Conservation (phyloP, 1,140 invertebrate species). For the Drosophila gunungcola region DNA sequence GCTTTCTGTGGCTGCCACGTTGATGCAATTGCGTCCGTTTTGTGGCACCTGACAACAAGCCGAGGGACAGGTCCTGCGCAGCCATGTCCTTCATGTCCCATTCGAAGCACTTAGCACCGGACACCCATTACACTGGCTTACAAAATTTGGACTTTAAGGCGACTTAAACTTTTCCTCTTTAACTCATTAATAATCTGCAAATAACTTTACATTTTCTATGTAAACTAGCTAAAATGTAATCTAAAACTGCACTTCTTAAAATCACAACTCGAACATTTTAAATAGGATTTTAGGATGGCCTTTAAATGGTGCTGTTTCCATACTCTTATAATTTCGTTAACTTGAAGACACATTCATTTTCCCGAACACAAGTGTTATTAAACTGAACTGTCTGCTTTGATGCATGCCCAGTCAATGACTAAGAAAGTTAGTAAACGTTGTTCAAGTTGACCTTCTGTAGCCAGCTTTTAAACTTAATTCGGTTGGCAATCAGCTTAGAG, state of each 20-base stretch:
- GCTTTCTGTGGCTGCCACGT: constrained; percentile 6
- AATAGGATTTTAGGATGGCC: too few relatives aligned
- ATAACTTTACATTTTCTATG: too few relatives aligned
- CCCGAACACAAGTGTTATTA: neutral
- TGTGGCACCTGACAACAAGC: constrained; percentile 21
- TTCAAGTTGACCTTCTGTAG: neutral
- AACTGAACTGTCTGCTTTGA: constrained; percentile 3
- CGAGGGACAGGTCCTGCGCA: neutral
- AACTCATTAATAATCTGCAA: too few relatives aligned
- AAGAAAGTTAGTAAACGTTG: neutral
- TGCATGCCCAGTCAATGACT: constrained; percentile 4
- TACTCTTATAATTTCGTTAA: too few relatives aligned
- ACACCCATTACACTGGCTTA: constrained; percentile 7
- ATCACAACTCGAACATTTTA: too few relatives aligned
- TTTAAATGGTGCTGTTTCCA: too few relatives aligned
- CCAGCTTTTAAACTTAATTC: constrained; percentile 15
- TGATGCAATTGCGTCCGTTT: constrained; percentile 34
- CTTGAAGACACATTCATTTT: too few relatives aligned
- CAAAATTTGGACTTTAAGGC: neutral
- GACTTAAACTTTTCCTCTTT: too few relatives aligned
- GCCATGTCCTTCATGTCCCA: neutral
- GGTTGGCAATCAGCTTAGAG: neutral
- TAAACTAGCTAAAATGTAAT: too few relatives aligned
- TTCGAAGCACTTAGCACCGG: constrained; percentile 22
- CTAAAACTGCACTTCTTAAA: too few relatives aligned